These are phyloP conservation scores for Chrysemys picta DNA, from an alignment of 2,113 vertebrate genomes.

Conservation along the genomic window DNA sequence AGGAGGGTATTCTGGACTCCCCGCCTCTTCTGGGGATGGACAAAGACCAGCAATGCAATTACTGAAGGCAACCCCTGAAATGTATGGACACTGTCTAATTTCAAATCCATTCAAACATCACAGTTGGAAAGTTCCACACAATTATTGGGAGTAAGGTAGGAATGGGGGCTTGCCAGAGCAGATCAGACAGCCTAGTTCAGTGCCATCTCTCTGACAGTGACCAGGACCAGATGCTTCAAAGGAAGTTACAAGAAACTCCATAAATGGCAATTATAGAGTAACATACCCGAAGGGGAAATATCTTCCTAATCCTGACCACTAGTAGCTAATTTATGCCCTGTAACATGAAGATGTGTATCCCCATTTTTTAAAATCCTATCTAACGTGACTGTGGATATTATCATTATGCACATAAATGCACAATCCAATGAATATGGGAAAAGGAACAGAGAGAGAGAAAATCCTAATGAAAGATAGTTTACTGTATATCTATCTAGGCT, in stretches of 20 bases:
- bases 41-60: too few relatives aligned
- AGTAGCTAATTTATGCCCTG: not conserved
- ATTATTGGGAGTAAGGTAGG: not conserved
- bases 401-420: not conserved
- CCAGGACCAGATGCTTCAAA: too few relatives aligned
- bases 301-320: not conserved
- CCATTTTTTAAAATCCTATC: not conserved
- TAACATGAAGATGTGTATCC: not conserved
- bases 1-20: too few relatives aligned
- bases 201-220: too few relatives aligned
- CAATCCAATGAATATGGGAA: not conserved
- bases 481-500: not conserved
- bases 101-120: too few relatives aligned
- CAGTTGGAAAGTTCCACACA: too few relatives aligned
- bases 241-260: too few relatives aligned
- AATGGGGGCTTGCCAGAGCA: not conserved
- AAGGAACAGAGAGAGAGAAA: not conserved
- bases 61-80: not conserved
- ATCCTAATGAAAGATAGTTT: conserved; percentile 15
- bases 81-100: not conserved
- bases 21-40: too few relatives aligned
- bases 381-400: not conserved
- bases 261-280: not conserved
- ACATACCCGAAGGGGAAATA: not conserved
- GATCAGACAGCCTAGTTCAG: too few relatives aligned